phyloP scores from a whole-genome alignment of 30 jellyfish, hydroid and myxozoan species.

The Cassiopea xamachana region DNA sequence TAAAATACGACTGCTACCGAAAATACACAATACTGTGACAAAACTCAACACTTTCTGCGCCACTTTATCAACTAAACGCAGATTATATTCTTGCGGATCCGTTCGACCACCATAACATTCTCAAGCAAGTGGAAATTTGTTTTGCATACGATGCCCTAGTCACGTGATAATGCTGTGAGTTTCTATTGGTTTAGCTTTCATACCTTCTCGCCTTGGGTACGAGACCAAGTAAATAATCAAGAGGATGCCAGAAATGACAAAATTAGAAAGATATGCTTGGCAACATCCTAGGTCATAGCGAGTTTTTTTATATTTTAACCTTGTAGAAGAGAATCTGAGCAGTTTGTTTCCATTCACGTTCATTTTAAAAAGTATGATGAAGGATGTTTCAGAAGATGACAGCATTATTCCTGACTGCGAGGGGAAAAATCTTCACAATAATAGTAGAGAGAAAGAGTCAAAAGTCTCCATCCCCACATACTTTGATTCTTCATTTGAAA shows the following conservation, averaged over 20 bases:
- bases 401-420: background rate
- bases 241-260: background rate
- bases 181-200: background rate
- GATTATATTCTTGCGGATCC: background rate
- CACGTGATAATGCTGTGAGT: slow-evolving; percentile 2
- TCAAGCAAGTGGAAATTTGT: slow-evolving; percentile 1
- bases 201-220: background rate
- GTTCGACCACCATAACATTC: background rate
- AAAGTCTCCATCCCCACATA: slow-evolving; percentile 16
- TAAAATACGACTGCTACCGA: background rate
- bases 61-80: background rate
- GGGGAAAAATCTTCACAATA: background rate
- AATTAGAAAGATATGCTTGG: background rate
- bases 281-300: too few species aligned
- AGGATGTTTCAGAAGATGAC: background rate
- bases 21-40: too few species aligned
- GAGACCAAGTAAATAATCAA: background rate
- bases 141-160: slow-evolving; percentile 24
- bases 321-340: background rate
- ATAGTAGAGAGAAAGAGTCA: background rate
- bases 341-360: background rate
- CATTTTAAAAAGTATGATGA: background rate
- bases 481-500: slow-evolving; percentile 61
- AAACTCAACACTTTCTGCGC: background rate
- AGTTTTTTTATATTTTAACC: too few species aligned